Percentiles rank a stretch among this genome's conserved stretches.
Conservation (phyloP, 2,888 invertebrate species). For the Aphrophora alni region DNA sequence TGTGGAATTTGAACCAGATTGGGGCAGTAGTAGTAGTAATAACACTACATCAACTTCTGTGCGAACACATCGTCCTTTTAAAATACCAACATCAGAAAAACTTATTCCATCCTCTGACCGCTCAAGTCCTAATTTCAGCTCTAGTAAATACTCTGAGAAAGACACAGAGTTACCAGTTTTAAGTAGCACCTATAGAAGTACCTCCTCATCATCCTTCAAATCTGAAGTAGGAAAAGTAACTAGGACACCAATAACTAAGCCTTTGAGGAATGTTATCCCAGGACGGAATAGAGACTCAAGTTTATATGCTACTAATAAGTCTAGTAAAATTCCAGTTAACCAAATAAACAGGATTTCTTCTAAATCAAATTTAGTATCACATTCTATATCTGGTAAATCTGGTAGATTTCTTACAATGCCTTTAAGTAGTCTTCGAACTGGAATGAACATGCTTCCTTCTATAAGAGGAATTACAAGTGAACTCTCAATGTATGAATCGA, state of each 20-base stretch:
- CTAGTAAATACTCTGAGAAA: background rate
- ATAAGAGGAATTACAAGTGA: background rate
- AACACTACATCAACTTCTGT: background rate
- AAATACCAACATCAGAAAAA: background rate
- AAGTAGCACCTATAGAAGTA: background rate
- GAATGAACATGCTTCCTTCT: background rate
- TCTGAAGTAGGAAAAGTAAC: background rate
- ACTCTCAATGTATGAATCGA: background rate
- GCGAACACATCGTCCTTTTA: background rate
- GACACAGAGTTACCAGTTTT: background rate
- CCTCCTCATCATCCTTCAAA: background rate
- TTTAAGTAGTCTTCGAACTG: background rate
- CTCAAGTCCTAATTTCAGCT: background rate
- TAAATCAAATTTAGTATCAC: background rate
- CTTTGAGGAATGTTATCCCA: background rate
- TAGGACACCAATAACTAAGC: background rate
- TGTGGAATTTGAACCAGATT: background rate
- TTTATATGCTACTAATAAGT: background rate
- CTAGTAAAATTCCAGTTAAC: background rate
- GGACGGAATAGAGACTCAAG: background rate
- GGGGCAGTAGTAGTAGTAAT: background rate
- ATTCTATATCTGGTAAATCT: background rate
- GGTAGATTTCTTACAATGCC: background rate
- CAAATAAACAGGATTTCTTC: background rate
- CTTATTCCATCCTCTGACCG: background rate